phyloP scores from a whole-genome alignment of 2,797 vertebrate genomes.

The Mus spretus region DNA sequence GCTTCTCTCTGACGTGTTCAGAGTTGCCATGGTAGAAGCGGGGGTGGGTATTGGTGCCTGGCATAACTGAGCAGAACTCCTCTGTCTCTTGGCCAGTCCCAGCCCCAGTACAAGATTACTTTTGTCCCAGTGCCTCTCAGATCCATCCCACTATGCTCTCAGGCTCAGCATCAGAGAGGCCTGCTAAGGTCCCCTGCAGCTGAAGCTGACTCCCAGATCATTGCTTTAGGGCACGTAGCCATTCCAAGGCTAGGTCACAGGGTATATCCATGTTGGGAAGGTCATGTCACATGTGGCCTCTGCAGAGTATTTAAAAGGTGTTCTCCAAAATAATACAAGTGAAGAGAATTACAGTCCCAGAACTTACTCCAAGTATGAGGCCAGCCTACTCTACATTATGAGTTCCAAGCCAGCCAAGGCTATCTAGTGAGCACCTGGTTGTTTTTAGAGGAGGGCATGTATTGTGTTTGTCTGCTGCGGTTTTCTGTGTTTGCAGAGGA shows the following conservation, averaged over 20 bases:
- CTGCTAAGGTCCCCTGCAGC: slow-evolving; percentile 24
- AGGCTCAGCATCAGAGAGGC: background rate
- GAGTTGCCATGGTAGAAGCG: background rate
- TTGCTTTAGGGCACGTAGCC: background rate
- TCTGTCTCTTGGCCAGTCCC: background rate
- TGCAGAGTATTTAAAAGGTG: slow-evolving; percentile 36
- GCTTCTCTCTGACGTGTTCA: background rate
- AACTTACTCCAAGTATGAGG: background rate
- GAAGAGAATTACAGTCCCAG: background rate
- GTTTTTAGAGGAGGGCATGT: background rate
- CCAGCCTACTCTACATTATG: background rate
- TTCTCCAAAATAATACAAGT: slow-evolving; percentile 44
- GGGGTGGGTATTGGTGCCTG: background rate
- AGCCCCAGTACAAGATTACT: background rate
- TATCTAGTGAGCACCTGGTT: background rate
- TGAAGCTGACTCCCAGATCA: slow-evolving; percentile 26
- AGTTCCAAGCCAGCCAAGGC: background rate
- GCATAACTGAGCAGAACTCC: background rate
- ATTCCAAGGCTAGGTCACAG: slow-evolving; percentile 66
- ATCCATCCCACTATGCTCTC: background rate
- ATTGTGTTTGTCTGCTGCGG: background rate
- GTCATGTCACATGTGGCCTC: slow-evolving; percentile 30
- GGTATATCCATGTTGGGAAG: background rate
- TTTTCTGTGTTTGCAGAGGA: background rate
- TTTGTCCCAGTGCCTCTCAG: slow-evolving; percentile 29